Base-by-base conservation (phyloP, 2,113 vertebrate genomes). In the Paralichthys olivaceus region DNA sequence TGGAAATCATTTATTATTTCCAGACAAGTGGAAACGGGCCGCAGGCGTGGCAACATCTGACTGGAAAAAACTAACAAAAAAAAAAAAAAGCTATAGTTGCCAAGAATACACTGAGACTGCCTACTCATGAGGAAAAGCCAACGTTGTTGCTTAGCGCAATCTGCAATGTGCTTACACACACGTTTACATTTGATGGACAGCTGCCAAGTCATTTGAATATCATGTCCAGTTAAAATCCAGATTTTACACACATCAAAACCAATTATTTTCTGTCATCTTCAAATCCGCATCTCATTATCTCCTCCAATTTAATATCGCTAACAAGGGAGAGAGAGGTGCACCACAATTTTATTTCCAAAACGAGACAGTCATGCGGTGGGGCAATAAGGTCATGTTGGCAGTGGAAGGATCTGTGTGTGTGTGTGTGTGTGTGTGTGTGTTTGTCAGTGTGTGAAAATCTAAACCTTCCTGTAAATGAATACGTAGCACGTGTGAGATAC, bases 161-260 rank as follows among this genome's bases (percentile, higher is more conserved):
- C 56, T 20, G 37, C 62, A 72, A 74, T 68, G 47, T 87, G 85
- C 83, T 92, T 86, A 85, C 80, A 37, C 64, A 51, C 37, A 13
- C 61, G 34, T 77, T 77, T 54, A 47, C 26, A 47, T 13, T 34
- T 72, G 80, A 63, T 62, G 84, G 79, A 63, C 0, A 58, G 57
- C 75, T 79, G 84, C 68, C 82, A 87, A 84, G 80, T 62, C 74
- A 76, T 88, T 81, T 83, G 25, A 83, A 81, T 84, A 83, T 80
- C 69, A 67, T 51, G 75, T 84, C 81, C 79, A 60, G 75, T 89
- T 80, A 67, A 75, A 87, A 82, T 80, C 58, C 32, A 2, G 11
- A 68, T 80, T 87, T 81, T 73, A 80, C 81, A 75, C 79, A 64
- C 60, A 77, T 84, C 62, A 78, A 53, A 81, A 75, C 28, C 70